Evolutionary conservation across 2,888 invertebrate species (phyloP), one percentile per base, ranked within the genome.

Genomic region (Sabatieria punctata): DNA sequence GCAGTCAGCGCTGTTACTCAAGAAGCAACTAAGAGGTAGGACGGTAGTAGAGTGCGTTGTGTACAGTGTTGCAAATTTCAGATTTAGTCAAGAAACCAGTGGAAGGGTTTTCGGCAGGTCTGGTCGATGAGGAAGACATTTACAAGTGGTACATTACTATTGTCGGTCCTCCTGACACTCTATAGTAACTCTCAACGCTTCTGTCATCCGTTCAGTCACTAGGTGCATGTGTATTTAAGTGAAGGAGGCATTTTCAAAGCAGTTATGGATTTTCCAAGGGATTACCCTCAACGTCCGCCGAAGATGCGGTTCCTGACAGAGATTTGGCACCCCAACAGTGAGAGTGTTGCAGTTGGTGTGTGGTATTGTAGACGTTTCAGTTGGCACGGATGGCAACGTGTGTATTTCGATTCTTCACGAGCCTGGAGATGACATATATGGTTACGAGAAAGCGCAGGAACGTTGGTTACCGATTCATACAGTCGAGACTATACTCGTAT

Each of bases 111-210:
- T 95, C 95, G 73, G 97, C 97, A 71, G 97, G 97, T 61, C 78
- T 97, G 61, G 86, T 93, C 72, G 93, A 95, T 74, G 97, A 97
- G 75, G 85, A 88, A 78, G 93, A 97, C 74, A 89, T 97, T 71
- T 97, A 86, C 74, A 80, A 85, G 76, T 97, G 97, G 97, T 93
- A 95, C 78, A 93, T 97, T 61, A 80, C 97, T 63, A 93, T 97
- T 69, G 93, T 95, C 73, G 97, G 97, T 63, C 95, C 97, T 68
- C 89, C 93, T 68, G 95, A 95, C 73, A 95, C 95, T 56, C 75
- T 89, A 63, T 97, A 89, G 91, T 93, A 76, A 81, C 86, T 63
- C 43, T n/a, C n/a, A n/a, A n/a, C n/a, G n/a, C n/a, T n/a, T n/a
- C n/a, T n/a, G n/a, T n/a, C n/a, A n/a, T n/a, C n/a, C n/a, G n/a